Percentiles rank a stretch among this genome's conserved stretches.
phyloP scores from a whole-genome alignment of 2,888 invertebrate species.

The Epistrophe grossulariae region DNA sequence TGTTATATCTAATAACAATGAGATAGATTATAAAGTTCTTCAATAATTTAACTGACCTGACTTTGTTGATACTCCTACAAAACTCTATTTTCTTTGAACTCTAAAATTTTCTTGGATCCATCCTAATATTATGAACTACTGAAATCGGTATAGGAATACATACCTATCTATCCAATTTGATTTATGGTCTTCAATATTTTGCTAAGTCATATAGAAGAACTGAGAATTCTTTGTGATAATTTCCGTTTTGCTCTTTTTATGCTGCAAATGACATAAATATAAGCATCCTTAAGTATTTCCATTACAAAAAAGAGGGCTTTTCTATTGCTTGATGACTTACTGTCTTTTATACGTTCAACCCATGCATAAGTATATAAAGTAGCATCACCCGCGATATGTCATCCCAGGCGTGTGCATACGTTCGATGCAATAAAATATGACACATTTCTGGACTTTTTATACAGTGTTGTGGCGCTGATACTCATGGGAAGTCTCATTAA shows the following conservation, averaged over 20 bases:
- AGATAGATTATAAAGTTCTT: too few relatives aligned
- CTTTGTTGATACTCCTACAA: too few relatives aligned
- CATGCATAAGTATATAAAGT: constrained; percentile 26
- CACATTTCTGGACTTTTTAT: constrained; percentile 61
- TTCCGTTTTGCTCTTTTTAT: constrained; percentile 61
- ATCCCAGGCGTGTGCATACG: constrained; percentile 69
- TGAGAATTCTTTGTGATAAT: constrained; percentile 24
- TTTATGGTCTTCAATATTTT: constrained; percentile 32
- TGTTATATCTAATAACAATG: too few relatives aligned
- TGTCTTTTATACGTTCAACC: constrained; percentile 11
- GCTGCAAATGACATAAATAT: constrained; percentile 64
- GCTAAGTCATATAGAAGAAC: not conserved
- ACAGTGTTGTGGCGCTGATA: constrained; percentile 9
- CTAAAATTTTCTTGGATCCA: too few relatives aligned
- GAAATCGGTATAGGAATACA: too few relatives aligned
- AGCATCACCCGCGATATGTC: constrained; percentile 69
- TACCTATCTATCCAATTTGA: constrained; percentile 9
- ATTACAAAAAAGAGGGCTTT: constrained; percentile 24
- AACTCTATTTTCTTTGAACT: too few relatives aligned
- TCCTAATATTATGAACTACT: too few relatives aligned
- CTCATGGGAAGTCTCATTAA: constrained; percentile 61
- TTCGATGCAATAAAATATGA: constrained; percentile 74
- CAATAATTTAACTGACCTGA: too few relatives aligned
- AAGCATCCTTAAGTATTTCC: constrained; percentile 37
- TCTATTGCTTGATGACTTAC: constrained; percentile 38